Evolutionary conservation across 2,113 vertebrate species (phyloP).

Genomic region (Nothocercus nigrocapillus): DNA sequence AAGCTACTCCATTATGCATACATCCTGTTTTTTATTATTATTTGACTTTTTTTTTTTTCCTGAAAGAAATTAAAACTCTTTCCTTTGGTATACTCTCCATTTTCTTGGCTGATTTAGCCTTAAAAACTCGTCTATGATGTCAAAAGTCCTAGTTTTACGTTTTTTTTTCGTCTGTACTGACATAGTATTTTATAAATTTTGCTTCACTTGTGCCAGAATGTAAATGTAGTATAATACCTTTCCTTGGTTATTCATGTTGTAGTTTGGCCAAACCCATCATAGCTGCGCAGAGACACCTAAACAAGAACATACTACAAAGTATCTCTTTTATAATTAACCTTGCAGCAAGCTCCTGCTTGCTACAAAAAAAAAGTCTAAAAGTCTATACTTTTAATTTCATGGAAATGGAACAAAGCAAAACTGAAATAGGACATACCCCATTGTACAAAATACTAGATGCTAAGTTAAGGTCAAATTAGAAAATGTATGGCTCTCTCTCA

Average conservation of each 20-base stretch:
- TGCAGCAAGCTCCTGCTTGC: background rate
- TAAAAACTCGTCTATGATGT: background rate
- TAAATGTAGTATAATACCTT: background rate
- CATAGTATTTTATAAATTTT: background rate
- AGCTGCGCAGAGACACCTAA: background rate
- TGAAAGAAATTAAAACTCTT: background rate
- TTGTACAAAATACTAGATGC: background rate
- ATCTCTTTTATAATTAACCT: background rate
- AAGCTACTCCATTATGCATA: background rate
- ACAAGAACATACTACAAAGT: background rate
- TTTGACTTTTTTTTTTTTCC: background rate
- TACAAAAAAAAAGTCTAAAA: background rate
- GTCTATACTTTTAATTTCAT: background rate
- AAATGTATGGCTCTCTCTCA: background rate
- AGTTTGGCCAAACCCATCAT: background rate
- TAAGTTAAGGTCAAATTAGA: background rate
- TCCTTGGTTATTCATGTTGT: background rate
- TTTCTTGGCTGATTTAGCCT: background rate
- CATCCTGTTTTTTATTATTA: background rate
- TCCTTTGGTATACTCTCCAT: background rate
- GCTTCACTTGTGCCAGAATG: background rate
- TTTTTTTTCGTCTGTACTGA: background rate
- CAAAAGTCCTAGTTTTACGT: background rate
- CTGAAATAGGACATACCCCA: background rate
- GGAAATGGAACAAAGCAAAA: background rate